Evolutionary conservation across 37 sponge, comb jelly and placozoan species (phyloP), one percentile per base, ranked within the genome.

Genomic region (Crambe crambe): DNA sequence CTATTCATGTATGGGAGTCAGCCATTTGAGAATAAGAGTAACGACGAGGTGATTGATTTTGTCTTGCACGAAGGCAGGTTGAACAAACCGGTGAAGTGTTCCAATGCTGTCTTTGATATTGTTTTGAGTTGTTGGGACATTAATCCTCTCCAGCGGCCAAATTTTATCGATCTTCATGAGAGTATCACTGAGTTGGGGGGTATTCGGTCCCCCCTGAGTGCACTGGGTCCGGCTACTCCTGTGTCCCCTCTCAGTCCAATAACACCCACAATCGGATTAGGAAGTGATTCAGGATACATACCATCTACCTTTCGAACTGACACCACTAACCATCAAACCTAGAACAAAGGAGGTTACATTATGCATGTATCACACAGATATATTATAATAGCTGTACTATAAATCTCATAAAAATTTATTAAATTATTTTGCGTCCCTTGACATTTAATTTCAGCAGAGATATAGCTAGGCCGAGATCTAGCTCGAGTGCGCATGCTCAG

Each of bases 1-100:
- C 71, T 91, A 12, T 87, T 87, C 58, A 80, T 76, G 12, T 83
- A 76, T 22, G 92, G 92, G 26, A 74, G 80, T 25, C 74, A 83
- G 21, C 92, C 92, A 3, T 91, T 82, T 66, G 32, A 31, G 17
- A 75, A 79, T 5, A 63, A 79, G 62, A 80, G 71, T 37, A 68
- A 91, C 57, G 80, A 73, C 0, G 70, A 84, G 25, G 84, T 91
- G 3, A 26, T 82, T 3, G 9, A 4, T 8, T 47, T 87, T n/a
- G 41, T 68, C 0, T 36, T 68, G 23, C 56, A 68, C 2, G 44
- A 59, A 23, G 61, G 41, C 3, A 74, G 0, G 37, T 81, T 79
- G 1, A 31, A n/a, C 0, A 75, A 70, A 40, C 92, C 92, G 10
- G 76, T 69, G 18, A 43, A 31, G 25, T 91, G 92, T 36, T 63